phyloP scores from a whole-genome alignment of 2,113 vertebrate genomes.

The Anser brachyrhynchus region DNA sequence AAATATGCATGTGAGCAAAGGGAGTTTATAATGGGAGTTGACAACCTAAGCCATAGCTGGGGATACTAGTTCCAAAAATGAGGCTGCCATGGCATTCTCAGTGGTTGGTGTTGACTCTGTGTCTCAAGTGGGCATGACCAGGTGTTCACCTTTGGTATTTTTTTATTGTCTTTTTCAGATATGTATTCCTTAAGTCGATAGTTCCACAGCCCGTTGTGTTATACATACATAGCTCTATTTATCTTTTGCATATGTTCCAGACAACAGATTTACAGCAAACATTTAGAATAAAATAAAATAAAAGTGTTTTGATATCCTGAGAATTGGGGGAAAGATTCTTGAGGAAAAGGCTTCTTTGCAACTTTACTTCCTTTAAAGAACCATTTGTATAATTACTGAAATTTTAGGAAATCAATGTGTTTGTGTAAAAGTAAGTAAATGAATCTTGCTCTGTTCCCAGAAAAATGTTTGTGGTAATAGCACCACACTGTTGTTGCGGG shows the following conservation, averaged over 20 bases:
- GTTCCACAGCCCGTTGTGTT: accelerated
- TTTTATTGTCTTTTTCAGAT: neutral
- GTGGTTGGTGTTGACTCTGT: accelerated
- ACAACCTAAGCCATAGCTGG: neutral
- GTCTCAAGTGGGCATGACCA: neutral
- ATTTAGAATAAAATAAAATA: neutral
- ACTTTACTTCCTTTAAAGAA: neutral
- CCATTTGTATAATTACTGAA: accelerated
- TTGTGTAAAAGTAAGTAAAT: neutral
- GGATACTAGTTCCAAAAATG: neutral
- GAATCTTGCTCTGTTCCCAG: neutral
- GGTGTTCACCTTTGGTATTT: neutral
- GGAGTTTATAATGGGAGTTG: neutral
- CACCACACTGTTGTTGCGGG: neutral
- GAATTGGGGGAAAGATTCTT: neutral
- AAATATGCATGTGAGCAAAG: neutral
- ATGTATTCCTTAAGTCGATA: neutral
- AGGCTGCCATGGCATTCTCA: accelerated
- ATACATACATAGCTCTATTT: neutral
- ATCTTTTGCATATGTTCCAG: neutral
- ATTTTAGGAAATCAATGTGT: neutral
- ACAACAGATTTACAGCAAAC: neutral
- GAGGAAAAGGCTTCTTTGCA: neutral
- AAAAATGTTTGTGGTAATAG: neutral
- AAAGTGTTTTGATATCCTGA: neutral